Base-by-base conservation (phyloP, 92 coral and sea anemone genomes). In the Meandrina meandrites region DNA sequence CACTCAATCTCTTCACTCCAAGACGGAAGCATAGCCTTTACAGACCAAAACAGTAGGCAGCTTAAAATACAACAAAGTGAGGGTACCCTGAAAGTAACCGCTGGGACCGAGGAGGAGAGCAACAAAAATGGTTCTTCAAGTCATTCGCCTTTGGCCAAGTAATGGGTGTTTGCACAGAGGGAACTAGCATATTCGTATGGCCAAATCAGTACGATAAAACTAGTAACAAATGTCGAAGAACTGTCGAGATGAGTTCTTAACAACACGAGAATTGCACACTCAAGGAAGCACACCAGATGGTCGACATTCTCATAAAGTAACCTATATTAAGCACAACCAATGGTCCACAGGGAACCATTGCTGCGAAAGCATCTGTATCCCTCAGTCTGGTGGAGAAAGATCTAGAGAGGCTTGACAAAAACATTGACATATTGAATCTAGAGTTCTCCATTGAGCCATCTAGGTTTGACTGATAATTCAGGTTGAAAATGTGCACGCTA, bases 111-210 rank as follows among this genome's bases (percentile, higher is more conserved):
- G 71, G 80, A 87, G n/a, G n/a, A n/a, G n/a, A n/a, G n/a, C n/a
- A n/a, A n/a, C n/a, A n/a, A n/a, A n/a, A n/a, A n/a, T n/a, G 48
- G 90, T n/a, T 86, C 90, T 30, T 85, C 80, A 48, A 79, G 90
- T 57, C 78, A 40, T 79, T 71, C 90, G 27, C 80, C 4, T 86
- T 86, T 86, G 90, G 90, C 54, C 85, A 86, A 48, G 85, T 75
- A 34, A 47, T 86, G 90, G 90, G 89, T 42, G 24, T 79, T 21
- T 86, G 85, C 60, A 70, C 85, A 0, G 80, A 86, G 32, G 85
- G 80, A 75, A 24, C 68, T 32, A 79, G 83, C 51, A 48, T 86
- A 79, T 79, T 86, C 78, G 64, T 87, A 87, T 79, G 90, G 66
- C 74, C 85, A 79, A 78, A 77, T 76, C 30, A 83, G 89, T 42